Evolutionary conservation across 2,113 vertebrate species (phyloP), one percentile per base, ranked within the genome.

Genomic region (Aptenodytes patagonicus): DNA sequence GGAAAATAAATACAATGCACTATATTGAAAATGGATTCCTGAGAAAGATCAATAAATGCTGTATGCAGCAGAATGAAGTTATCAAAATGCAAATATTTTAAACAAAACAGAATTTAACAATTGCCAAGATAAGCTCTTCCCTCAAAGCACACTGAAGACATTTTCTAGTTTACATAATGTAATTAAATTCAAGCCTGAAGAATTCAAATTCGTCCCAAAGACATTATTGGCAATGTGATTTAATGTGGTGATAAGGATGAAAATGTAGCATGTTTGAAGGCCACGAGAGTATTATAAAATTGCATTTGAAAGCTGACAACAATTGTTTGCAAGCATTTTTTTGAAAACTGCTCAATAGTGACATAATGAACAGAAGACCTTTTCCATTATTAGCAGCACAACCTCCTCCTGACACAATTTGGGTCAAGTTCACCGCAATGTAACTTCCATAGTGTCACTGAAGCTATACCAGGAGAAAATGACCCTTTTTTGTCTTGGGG

Each of bases 151-250:
- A 90, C 75, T 88, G 93, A 96, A 97, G 96, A 96, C 55, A 90
- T 95, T 97, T 97, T 88, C 93, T 97, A 89, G 96, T 98, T 98
- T 98, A 97, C 92, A 97, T 98, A 98, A 97, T 94, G 92, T 98
- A 98, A 98, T 98, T 98, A 98, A 98, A 98, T 93, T 97, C 89
- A 97, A 98, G 92, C 90, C 89, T 96, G 94, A 98, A 97, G 97
- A 98, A 97, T 98, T 97, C 83, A 97, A 96, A 95, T 97, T 92
- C 18, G 26, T 97, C 96, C 88, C 90, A 86, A 96, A 97, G 96
- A 98, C 90, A 72, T 97, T 98, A 97, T 92, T 98, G 97, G 84
- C 94, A 97, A 88, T 81, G 83, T 92, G 96, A 97, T 98, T 96
- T 97, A 98, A 92, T 86, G 83, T 91, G 85, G 65, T 93, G 91